These are phyloP conservation scores for Lissocephala sabroskyi DNA, from an alignment of 2,888 invertebrate species.

Conservation along the genomic window DNA sequence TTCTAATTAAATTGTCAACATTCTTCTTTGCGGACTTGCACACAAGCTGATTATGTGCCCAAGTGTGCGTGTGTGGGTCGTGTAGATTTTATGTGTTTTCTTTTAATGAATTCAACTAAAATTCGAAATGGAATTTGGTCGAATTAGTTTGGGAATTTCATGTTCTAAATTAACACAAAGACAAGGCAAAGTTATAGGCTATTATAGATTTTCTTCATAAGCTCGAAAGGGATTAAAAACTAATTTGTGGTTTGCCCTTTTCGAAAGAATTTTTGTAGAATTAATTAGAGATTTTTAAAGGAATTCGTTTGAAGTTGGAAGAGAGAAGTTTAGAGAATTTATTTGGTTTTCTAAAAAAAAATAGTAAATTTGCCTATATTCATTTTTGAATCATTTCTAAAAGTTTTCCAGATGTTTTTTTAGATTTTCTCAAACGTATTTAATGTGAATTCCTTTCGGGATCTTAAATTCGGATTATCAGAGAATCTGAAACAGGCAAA, in stretches of 20 bases:
- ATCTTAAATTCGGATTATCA: too few species aligned
- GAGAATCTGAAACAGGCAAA: too few species aligned
- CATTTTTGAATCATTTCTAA: neutral
- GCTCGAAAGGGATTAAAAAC: too few species aligned
- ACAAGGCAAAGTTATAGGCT: neutral
- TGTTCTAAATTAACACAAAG: conserved; percentile 18
- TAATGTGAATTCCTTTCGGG: too few species aligned
- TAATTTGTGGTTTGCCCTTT: too few species aligned
- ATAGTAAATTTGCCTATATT: too few species aligned
- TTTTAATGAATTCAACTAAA: too few species aligned
- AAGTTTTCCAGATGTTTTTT: too few species aligned
- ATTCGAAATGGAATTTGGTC: too few species aligned
- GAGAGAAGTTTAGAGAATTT: neutral
- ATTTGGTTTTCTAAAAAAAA: neutral
- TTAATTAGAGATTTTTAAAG: neutral
- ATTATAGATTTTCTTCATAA: neutral
- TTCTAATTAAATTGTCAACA: conserved; percentile 67
- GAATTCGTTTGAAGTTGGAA: neutral
- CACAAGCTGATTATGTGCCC: conserved; percentile 37
- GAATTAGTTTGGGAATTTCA: too few species aligned
- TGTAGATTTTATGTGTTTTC: too few species aligned
- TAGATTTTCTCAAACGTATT: too few species aligned
- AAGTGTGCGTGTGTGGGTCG: conserved; percentile 5
- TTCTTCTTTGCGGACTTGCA: conserved; percentile 27
- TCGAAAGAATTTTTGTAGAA: neutral